A percentile compares a stretch with the other conserved stretches of the same genome.
Evolutionary conservation across 2,797 vertebrate species (phyloP).

Genomic region (Lithobates pipiens): DNA sequence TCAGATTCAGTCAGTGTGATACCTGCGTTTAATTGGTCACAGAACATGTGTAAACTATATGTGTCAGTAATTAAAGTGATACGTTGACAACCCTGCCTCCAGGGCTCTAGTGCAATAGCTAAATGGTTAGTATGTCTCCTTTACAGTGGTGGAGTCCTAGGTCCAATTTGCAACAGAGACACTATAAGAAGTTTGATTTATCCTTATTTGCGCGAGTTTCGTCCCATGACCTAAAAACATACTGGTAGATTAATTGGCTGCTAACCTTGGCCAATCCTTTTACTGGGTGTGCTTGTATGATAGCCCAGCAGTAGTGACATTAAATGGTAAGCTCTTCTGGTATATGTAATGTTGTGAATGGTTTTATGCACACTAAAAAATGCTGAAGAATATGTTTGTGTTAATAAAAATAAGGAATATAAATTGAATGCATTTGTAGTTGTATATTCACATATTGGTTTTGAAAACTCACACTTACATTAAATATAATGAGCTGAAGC

Average conservation of each 20-base stretch:
- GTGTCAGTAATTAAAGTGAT: background rate
- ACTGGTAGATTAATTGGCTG: background rate
- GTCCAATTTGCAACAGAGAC: background rate
- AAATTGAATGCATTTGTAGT: background rate
- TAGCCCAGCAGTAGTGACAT: background rate
- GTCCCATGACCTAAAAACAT: background rate
- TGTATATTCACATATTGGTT: background rate
- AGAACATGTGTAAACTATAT: background rate
- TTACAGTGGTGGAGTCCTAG: background rate
- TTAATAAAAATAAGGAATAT: background rate
- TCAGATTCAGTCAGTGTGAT: background rate
- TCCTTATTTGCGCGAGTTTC: background rate
- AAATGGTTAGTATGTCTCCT: background rate
- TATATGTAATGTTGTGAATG: background rate
- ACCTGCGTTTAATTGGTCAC: background rate
- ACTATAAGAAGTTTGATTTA: background rate
- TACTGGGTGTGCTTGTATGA: background rate
- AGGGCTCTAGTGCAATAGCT: background rate
- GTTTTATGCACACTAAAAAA: background rate
- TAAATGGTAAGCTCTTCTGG: background rate
- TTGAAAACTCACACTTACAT: background rate
- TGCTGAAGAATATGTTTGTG: background rate
- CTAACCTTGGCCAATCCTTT: background rate
- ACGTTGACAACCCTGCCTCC: background rate
- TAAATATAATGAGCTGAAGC: background rate